Conservation (phyloP, 2,888 invertebrate species). For the Phyllotreta cruciferae region DNA sequence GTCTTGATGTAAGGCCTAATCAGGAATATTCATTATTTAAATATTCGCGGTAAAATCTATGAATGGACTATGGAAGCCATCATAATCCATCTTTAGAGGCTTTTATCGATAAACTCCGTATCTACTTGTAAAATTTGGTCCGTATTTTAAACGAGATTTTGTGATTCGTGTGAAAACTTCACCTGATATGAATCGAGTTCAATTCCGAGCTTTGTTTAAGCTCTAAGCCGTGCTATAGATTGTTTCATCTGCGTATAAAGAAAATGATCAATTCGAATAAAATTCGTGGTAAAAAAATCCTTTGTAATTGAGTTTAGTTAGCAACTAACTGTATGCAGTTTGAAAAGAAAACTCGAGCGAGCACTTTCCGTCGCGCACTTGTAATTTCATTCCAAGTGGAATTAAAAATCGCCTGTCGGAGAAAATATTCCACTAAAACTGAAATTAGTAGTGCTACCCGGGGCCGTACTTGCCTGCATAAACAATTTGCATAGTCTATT, state of each 20-base stretch:
- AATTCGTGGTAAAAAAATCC: not conserved
- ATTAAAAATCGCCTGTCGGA: constrained; percentile 17
- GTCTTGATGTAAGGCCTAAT: constrained; percentile 20
- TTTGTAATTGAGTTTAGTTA: not conserved
- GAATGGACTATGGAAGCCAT: constrained; percentile 7
- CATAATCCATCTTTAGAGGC: constrained; percentile 8
- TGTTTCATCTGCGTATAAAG: too few relatives aligned
- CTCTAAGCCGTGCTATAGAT: too few relatives aligned
- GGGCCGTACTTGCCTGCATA: constrained; percentile 22
- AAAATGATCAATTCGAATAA: too few relatives aligned
- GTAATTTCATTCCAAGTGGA: constrained; percentile 17
- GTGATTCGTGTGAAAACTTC: too few relatives aligned
- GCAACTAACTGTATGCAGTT: constrained; percentile 4
- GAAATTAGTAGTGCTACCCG: constrained; percentile 21
- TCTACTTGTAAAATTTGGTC: too few relatives aligned
- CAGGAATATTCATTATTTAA: constrained; percentile 34
- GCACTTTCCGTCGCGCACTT: constrained; percentile 12
- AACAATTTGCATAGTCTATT: constrained; percentile 41
- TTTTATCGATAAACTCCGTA: too few relatives aligned
- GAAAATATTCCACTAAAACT: constrained; percentile 24
- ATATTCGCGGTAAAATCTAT: constrained; percentile 21
- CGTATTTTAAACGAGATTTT: too few relatives aligned
- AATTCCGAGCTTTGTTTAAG: too few relatives aligned
- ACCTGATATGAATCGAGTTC: too few relatives aligned
- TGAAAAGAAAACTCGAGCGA: constrained; percentile 16